These are phyloP conservation scores for Morbakka virulenta DNA, from an alignment of 30 jellyfish, hydroid and myxozoan genomes.

Conservation along the genomic window DNA sequence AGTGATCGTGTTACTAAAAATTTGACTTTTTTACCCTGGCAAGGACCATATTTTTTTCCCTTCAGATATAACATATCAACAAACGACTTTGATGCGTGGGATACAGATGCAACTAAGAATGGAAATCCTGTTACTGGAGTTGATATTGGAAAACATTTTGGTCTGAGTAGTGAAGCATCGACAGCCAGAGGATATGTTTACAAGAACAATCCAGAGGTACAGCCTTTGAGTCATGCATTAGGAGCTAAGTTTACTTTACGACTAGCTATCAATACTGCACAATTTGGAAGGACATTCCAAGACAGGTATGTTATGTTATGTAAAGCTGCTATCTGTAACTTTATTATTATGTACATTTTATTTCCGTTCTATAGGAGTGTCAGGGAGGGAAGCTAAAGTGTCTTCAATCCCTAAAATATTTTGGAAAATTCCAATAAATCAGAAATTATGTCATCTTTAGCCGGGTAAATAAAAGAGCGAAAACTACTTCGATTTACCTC, in stretches of 20 bases:
- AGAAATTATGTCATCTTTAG: too few species aligned
- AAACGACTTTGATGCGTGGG: slow-evolving; percentile 60
- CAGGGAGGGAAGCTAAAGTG: too few species aligned
- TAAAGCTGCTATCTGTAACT: too few species aligned
- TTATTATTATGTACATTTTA: too few species aligned
- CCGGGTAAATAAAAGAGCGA: too few species aligned
- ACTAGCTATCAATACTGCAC: slow-evolving; percentile 98
- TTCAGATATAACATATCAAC: slow-evolving; percentile 79
- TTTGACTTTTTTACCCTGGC: not conserved
- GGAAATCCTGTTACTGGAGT: slow-evolving; percentile 11
- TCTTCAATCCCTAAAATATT: too few species aligned
- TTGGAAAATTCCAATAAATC: slow-evolving; percentile 6
- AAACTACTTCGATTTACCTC: too few species aligned
- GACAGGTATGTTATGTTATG: too few species aligned
- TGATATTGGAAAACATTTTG: slow-evolving; percentile 8
- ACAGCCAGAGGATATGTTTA: slow-evolving; percentile 26
- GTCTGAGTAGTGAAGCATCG: slow-evolving; percentile 7
- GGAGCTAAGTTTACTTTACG: slow-evolving; percentile 68
- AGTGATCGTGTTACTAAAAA: not conserved
- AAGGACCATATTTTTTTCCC: not conserved
- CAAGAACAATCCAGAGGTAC: slow-evolving; percentile 49
- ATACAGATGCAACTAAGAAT: slow-evolving; percentile 3
- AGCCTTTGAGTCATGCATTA: too few species aligned
- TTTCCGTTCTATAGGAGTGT: too few species aligned
- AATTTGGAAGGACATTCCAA: slow-evolving; percentile 94